Percentiles rank a stretch among this genome's conserved stretches.
Conservation (phyloP, 35 echinoderm and acorn worm species). For the Apostichopus japonicus region DNA sequence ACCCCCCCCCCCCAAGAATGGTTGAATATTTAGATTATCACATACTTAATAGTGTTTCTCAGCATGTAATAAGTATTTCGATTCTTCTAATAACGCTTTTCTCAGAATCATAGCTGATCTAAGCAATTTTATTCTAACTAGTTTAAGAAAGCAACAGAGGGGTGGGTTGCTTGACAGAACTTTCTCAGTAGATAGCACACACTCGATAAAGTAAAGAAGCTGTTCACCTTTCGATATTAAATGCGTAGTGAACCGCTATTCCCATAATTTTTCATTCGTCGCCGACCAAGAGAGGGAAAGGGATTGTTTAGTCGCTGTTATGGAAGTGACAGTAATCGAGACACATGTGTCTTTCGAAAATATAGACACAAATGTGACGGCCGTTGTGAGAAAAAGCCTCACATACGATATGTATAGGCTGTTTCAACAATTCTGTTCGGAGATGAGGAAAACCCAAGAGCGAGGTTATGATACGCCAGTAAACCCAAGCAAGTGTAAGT, state of each 20-base stretch:
- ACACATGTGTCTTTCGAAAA: conserved; percentile 48
- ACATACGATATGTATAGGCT: conserved; percentile 58
- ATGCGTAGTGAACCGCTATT: not conserved
- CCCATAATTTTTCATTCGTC: conserved; percentile 3
- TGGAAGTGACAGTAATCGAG: conserved; percentile 53
- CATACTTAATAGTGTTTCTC: too few species aligned
- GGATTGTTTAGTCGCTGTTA: conserved; percentile 66
- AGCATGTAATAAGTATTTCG: too few species aligned
- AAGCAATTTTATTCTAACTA: too few species aligned
- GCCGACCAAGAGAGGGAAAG: conserved; percentile 3
- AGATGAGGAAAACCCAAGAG: conserved; percentile 63
- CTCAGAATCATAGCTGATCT: too few species aligned
- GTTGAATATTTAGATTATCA: too few species aligned
- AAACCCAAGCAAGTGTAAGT: too few species aligned
- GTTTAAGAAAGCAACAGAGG: not conserved
- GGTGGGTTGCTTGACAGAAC: too few species aligned
- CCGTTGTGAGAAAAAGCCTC: conserved; percentile 69
- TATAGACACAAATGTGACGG: conserved; percentile 71
- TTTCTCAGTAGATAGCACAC: too few species aligned
- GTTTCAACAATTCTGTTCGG: conserved; percentile 78
- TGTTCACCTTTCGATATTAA: too few species aligned
- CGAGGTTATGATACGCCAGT: conserved; percentile 31
- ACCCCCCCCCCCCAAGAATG: too few species aligned
- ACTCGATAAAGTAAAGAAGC: too few species aligned
- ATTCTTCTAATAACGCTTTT: too few species aligned